Conservation (phyloP, 2,797 vertebrate species). For the Scarus forsteni region DNA sequence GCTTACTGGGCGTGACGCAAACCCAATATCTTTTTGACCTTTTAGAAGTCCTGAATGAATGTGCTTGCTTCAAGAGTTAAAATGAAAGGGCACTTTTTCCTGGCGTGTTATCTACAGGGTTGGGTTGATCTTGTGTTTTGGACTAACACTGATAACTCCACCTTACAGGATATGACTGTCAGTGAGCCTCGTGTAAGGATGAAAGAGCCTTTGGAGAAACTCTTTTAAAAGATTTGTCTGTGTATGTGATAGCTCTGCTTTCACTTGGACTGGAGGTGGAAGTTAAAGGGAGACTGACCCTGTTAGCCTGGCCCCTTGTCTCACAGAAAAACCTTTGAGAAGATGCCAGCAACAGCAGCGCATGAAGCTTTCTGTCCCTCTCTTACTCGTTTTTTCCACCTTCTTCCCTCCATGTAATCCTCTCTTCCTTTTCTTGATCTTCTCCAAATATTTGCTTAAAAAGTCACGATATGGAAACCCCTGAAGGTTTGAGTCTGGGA, state of each 20-base stretch:
- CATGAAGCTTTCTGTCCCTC: conserved; percentile 63
- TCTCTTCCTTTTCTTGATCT: conserved; percentile 68
- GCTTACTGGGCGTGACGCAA: conserved; percentile 35
- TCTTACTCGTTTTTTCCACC: conserved; percentile 39
- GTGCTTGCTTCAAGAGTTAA: conserved; percentile 15
- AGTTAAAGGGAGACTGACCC: conserved; percentile 59
- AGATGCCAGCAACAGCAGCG: conserved; percentile 79
- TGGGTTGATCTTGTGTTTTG: conserved; percentile 34
- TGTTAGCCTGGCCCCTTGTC: conserved; percentile 64
- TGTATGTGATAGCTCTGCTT: conserved; percentile 39
- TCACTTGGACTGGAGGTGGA: conserved; percentile 58
- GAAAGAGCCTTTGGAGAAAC: conserved; percentile 48
- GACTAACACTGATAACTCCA: conserved; percentile 30
- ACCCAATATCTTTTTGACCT: conserved; percentile 58
- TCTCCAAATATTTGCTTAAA: conserved; percentile 79
- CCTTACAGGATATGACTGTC: conserved; percentile 47
- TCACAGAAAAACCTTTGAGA: conserved; percentile 83
- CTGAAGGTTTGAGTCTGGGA: conserved; percentile 61
- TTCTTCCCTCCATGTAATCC: conserved; percentile 44
- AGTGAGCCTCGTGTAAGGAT: conserved; percentile 35
- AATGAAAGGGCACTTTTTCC: conserved; percentile 20
- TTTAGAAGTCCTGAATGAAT: conserved; percentile 47
- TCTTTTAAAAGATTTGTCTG: conserved; percentile 17
- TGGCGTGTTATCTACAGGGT: conserved; percentile 14
- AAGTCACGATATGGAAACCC: conserved; percentile 79